A percentile compares a stretch with the other conserved stretches of the same genome.
phyloP scores from a whole-genome alignment of 2,113 vertebrate species.

The Alligator mississippiensis region DNA sequence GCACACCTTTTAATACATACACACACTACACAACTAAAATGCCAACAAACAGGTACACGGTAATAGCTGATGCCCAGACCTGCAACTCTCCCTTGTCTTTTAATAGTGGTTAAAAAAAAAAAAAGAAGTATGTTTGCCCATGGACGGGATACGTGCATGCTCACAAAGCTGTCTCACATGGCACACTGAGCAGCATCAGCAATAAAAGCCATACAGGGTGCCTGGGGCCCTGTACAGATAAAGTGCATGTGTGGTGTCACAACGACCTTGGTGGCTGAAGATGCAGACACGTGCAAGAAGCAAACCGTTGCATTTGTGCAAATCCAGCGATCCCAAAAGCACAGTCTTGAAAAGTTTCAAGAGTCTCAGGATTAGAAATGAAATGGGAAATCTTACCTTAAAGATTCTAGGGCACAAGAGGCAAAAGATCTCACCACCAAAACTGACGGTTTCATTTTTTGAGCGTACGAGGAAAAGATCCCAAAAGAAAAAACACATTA shows the following conservation, averaged over 20 bases:
- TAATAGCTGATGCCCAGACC: no score
- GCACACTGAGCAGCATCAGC: fast-evolving
- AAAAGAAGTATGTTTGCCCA: neutral
- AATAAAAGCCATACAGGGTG: neutral
- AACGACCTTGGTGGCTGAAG: neutral
- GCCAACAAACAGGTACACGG: no score
- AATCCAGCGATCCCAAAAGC: constrained; percentile 38
- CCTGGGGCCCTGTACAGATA: neutral
- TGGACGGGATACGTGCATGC: neutral
- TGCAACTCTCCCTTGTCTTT: no score
- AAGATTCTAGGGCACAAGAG: neutral
- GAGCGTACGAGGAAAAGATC: neutral
- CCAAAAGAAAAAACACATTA: neutral
- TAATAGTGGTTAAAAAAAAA: no score
- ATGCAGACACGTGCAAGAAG: constrained; percentile 17
- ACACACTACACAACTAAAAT: no score
- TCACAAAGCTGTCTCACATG: neutral
- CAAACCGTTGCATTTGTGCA: neutral
- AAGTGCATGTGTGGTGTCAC: neutral
- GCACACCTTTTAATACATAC: no score
- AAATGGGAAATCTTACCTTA: constrained; percentile 48
- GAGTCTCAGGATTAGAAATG: constrained; percentile 51
- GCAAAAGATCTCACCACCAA: constrained; percentile 33
- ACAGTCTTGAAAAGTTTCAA: constrained; percentile 38
- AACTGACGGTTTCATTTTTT: neutral